A percentile compares a stretch with the other conserved stretches of the same genome.
These are phyloP conservation scores for Jaculus jaculus DNA, from an alignment of 2,113 vertebrate species.

Conservation along the genomic window DNA sequence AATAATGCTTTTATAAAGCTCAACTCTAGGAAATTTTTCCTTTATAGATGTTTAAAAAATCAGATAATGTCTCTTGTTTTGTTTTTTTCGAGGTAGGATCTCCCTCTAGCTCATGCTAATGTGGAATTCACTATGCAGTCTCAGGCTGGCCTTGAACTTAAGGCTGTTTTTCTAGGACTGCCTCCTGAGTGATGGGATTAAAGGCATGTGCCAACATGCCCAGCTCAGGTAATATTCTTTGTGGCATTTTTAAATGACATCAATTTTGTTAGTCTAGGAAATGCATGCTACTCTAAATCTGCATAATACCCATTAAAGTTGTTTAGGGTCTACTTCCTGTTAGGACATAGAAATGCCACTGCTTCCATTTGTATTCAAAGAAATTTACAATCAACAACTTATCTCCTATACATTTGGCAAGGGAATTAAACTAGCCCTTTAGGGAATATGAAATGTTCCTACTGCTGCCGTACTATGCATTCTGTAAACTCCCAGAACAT, in stretches of 20 bases:
- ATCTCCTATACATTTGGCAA: not conserved
- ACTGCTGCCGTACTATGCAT: not conserved
- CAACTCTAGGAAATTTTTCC: conserved; percentile 35
- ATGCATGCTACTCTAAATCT: conserved; percentile 27
- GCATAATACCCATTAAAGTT: conserved; percentile 1
- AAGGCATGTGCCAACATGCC: too few relatives aligned
- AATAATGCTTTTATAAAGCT: conserved; percentile 55
- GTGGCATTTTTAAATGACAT: conserved; percentile 49
- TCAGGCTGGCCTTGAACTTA: too few relatives aligned
- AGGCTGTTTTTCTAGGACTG: too few relatives aligned
- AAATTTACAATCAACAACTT: not conserved
- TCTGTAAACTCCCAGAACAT: not conserved
- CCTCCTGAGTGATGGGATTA: too few relatives aligned
- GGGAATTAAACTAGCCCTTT: not conserved
- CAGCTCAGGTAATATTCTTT: not conserved
- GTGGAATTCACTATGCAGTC: too few relatives aligned
- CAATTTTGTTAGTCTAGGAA: conserved; percentile 35
- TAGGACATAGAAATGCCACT: not conserved
- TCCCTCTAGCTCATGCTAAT: too few relatives aligned
- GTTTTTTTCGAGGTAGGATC: too few relatives aligned
- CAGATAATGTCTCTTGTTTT: not conserved
- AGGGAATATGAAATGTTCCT: not conserved
- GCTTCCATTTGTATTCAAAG: not conserved
- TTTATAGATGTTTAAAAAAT: conserved; percentile 56
- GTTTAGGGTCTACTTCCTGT: not conserved